A percentile compares a stretch with the other conserved stretches of the same genome.
Evolutionary conservation across 2,888 invertebrate genomes (phyloP).

Genomic region (Zeuzera pyrina): DNA sequence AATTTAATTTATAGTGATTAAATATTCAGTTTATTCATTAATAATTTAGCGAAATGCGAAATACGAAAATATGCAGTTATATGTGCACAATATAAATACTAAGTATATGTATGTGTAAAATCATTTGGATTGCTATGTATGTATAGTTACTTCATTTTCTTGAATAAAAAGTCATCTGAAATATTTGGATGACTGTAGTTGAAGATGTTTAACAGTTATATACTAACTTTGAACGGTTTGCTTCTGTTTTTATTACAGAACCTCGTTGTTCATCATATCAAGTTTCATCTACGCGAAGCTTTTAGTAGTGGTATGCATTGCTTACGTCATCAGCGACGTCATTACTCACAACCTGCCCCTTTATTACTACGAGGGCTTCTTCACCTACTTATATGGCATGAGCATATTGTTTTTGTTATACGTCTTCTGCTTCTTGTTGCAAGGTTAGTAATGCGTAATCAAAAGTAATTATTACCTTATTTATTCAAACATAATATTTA

Average conservation of each 20-base stretch:
- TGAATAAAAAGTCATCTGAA: too few relatives aligned
- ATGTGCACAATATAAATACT: too few relatives aligned
- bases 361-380: slow-evolving; percentile 96
- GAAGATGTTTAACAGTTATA: too few relatives aligned
- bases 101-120: too few relatives aligned
- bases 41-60: too few relatives aligned
- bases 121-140: too few relatives aligned
- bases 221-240: too few relatives aligned
- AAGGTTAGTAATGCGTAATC: slow-evolving; percentile 68
- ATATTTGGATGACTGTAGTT: too few relatives aligned
- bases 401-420: slow-evolving; percentile 94
- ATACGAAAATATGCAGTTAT: too few relatives aligned
- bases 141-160: too few relatives aligned
- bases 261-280: slow-evolving; percentile 94
- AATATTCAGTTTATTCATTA: too few relatives aligned
- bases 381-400: slow-evolving; percentile 93
- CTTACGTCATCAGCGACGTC: slow-evolving; percentile 95
- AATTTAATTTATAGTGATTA: too few relatives aligned
- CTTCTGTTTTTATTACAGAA: slow-evolving; percentile 78
- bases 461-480: neutral
- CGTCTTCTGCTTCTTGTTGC: slow-evolving; percentile 94
- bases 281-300: slow-evolving; percentile 97
- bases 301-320: slow-evolving; percentile 92
- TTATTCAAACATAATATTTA: neutral
- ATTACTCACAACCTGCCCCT: slow-evolving; percentile 93